Percentiles rank a stretch among this genome's conserved stretches.
Conservation (phyloP, 2,797 vertebrate species). For the Anguilla pacifica region DNA sequence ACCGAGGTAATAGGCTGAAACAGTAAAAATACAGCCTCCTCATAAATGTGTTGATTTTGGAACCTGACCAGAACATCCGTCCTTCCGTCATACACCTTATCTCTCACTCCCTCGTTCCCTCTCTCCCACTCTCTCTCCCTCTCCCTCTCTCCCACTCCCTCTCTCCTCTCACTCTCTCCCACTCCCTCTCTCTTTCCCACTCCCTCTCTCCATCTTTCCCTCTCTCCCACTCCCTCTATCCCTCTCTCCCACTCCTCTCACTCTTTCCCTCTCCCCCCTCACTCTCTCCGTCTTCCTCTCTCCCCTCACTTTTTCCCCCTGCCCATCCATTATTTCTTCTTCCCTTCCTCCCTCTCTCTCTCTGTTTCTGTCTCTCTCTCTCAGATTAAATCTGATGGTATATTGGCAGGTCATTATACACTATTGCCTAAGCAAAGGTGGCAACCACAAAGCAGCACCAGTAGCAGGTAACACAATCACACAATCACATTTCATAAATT, state of each 20-base stretch:
- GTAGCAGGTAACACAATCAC: background rate
- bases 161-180: too few species aligned
- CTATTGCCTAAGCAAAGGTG: background rate
- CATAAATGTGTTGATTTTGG: too few species aligned
- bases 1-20: too few species aligned
- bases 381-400: background rate
- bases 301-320: background rate
- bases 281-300: background rate
- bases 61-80: too few species aligned
- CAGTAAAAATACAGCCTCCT: too few species aligned
- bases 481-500: background rate
- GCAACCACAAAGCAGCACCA: background rate
- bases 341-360: background rate
- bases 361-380: background rate
- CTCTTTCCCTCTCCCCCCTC: too few species aligned
- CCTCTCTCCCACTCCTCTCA: too few species aligned
- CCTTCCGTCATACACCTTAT: background rate
- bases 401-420: background rate
- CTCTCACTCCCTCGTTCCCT: too few species aligned
- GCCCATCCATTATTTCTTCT: background rate
- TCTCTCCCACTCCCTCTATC: too few species aligned
- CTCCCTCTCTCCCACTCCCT: too few species aligned
- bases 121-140: too few species aligned
- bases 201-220: too few species aligned
- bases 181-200: background rate